Conservation (phyloP, 1,140 invertebrate genomes). For the Ceratoteleas bidentatus region DNA sequence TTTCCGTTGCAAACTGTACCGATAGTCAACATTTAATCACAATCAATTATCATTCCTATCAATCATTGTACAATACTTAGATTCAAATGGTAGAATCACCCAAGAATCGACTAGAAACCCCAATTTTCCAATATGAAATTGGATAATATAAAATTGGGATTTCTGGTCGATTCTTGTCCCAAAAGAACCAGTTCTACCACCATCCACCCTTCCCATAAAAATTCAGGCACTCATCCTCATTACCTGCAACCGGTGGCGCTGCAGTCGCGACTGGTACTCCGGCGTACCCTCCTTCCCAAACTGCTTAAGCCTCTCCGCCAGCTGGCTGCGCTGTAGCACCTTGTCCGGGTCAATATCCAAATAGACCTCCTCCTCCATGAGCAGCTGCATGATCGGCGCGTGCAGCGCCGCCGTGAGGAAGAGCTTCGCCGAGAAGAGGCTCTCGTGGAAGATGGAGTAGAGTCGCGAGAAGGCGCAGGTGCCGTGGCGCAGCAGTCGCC, state of each 20-base stretch:
- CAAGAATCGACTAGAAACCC: no score
- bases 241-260: conserved; percentile 87
- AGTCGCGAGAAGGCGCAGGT: conserved; percentile 94
- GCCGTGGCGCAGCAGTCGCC: conserved; percentile 91
- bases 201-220: no score
- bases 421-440: conserved; percentile 93
- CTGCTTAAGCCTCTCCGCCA: conserved; percentile 86
- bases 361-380: conserved; percentile 96
- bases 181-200: no score
- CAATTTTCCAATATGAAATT: no score
- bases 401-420: conserved; percentile 96
- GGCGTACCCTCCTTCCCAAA: conserved; percentile 89
- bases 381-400: conserved; percentile 94
- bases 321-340: conserved; percentile 87
- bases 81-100: no score
- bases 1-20: no score
- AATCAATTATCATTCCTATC: no score
- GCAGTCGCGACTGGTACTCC: conserved; percentile 87
- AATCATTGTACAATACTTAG: no score
- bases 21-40: no score
- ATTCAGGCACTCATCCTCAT: no score
- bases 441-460: conserved; percentile 94
- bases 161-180: no score
- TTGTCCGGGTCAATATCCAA: conserved; percentile 96
- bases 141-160: no score